These are phyloP conservation scores for Siphamia tubifer DNA, from an alignment of 2,113 vertebrate species.

Conservation along the genomic window DNA sequence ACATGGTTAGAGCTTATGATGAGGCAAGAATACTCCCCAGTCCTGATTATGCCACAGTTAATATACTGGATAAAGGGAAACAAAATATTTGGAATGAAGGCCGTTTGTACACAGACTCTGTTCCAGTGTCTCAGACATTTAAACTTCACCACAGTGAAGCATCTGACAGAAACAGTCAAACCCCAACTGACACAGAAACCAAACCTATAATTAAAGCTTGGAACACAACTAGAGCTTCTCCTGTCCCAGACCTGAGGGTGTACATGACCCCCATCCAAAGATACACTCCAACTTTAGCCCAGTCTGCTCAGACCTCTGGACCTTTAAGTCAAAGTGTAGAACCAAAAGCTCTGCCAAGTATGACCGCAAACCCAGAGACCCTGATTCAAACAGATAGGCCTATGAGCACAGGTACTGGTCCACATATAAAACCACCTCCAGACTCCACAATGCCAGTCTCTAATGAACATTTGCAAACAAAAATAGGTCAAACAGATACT, in stretches of 20 bases:
- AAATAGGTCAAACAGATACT: not conserved
- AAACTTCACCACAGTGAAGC: no score
- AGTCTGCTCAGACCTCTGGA: slow-evolving; percentile 3
- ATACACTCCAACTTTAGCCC: slow-evolving; percentile 4
- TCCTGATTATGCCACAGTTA: not conserved
- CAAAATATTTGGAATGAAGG: slow-evolving; percentile 5
- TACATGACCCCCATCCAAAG: not conserved
- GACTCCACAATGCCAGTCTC: no score
- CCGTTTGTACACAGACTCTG: not conserved
- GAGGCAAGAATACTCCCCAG: not conserved
- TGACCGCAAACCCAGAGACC: slow-evolving; percentile 1
- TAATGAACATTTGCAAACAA: slow-evolving; percentile 19
- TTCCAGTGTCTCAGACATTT: no score
- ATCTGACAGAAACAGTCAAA: no score
- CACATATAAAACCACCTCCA: no score
- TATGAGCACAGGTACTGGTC: no score
- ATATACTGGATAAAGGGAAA: not conserved
- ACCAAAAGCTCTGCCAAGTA: not conserved
- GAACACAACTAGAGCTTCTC: slow-evolving; percentile 22
- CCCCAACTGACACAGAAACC: not conserved
- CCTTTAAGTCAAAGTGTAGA: slow-evolving; percentile 15
- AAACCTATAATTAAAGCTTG: slow-evolving; percentile 8
- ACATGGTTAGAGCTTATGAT: not conserved
- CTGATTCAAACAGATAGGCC: not conserved
- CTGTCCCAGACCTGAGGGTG: slow-evolving; percentile 16